These are phyloP conservation scores for Tortrix viridana DNA, from an alignment of 2,888 invertebrate genomes.

Conservation along the genomic window DNA sequence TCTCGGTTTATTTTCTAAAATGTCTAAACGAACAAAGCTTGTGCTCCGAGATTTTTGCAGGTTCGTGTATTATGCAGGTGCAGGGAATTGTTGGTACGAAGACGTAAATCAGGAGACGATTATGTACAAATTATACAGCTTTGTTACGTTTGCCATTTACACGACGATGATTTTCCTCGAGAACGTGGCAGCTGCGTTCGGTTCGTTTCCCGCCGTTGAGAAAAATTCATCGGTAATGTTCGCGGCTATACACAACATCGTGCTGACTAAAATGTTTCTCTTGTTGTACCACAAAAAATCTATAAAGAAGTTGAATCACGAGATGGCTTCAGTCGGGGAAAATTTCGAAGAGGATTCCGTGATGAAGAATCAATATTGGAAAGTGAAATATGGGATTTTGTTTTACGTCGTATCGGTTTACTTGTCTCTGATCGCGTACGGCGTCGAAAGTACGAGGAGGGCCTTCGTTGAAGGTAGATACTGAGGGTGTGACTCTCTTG, in stretches of 20 bases:
- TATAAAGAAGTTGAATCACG: conserved; percentile 68
- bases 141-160: conserved; percentile 64
- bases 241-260: conserved; percentile 71
- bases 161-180: conserved; percentile 70
- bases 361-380: conserved; percentile 66
- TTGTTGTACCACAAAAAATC: conserved; percentile 67
- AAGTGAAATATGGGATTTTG: conserved; percentile 63
- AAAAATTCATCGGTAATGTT: conserved; percentile 76
- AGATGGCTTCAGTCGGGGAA: conserved; percentile 66
- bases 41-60: conserved; percentile 63
- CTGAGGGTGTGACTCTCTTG: background rate
- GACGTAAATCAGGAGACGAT: conserved; percentile 57
- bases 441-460: conserved; percentile 66
- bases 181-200: conserved; percentile 68
- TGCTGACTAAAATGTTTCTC: conserved; percentile 69
- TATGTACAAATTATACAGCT: conserved; percentile 58
- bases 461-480: conserved; percentile 61
- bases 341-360: conserved; percentile 60
- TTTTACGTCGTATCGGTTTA: conserved; percentile 69
- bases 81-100: conserved; percentile 70
- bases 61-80: conserved; percentile 69
- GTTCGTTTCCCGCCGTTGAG: conserved; percentile 69
- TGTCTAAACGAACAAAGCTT: conserved; percentile 59
- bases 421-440: conserved; percentile 65
- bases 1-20: conserved; percentile 40